Evolutionary conservation across 2,888 invertebrate species (phyloP).

Genomic region (Prosopocoilus inquinatus): DNA sequence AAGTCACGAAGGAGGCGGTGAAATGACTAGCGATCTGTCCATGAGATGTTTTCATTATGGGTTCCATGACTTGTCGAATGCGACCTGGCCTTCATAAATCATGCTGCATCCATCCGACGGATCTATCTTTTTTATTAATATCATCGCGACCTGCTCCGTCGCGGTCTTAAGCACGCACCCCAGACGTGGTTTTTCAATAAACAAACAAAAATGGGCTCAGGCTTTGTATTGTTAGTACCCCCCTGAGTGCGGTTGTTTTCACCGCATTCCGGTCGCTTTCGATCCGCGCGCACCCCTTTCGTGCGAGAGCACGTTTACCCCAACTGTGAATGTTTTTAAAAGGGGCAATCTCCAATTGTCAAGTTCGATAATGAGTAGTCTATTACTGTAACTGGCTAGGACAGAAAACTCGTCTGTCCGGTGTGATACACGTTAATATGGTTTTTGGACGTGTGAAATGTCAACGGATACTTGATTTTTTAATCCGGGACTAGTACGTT

Average conservation of each 20-base stretch:
- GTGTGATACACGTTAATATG: neutral
- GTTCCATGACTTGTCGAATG: constrained; percentile 52
- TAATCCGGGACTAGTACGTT: neutral
- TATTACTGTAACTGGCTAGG: neutral
- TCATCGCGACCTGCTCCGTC: constrained; percentile 23
- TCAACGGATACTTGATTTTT: neutral
- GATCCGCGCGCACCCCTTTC: too few relatives aligned
- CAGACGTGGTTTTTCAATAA: too few relatives aligned
- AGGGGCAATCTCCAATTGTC: constrained; percentile 24
- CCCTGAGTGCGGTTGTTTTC: too few relatives aligned
- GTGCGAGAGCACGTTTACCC: too few relatives aligned
- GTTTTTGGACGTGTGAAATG: neutral
- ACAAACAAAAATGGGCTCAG: too few relatives aligned
- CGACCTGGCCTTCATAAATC: constrained; percentile 44
- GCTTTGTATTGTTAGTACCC: too few relatives aligned
- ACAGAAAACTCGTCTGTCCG: too few relatives aligned
- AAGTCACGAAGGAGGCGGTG: constrained; percentile 53
- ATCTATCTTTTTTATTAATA: constrained; percentile 34
- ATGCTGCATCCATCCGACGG: constrained; percentile 28
- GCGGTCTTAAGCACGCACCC: neutral
- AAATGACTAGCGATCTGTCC: constrained; percentile 53
- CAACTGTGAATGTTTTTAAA: constrained; percentile 16
- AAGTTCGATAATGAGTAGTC: constrained; percentile 22
- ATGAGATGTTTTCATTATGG: constrained; percentile 53
- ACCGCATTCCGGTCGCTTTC: too few relatives aligned